Evolutionary conservation across 2,797 vertebrate genomes (phyloP), one percentile per base, ranked within the genome.

Genomic region (Coccyzus lansbergi): DNA sequence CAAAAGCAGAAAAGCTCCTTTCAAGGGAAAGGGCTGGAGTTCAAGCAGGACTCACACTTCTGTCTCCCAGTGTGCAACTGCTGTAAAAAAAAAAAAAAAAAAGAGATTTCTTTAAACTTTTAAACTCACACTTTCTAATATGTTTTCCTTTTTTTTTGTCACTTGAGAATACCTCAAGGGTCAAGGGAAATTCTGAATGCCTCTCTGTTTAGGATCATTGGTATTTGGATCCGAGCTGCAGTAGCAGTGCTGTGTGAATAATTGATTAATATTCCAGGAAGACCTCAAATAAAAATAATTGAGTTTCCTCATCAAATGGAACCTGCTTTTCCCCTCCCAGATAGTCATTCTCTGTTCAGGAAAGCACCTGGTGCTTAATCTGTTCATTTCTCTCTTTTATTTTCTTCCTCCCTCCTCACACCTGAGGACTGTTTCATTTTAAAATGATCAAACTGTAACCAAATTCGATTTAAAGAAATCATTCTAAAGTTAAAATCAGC

Each of bases 251-350:
- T 55, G 20, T 78, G 72, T 91, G 69, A 81, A 81, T 91, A 85
- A 80, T 25, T 85, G 68, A 92, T 88, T 70, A 55, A 72, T 70
- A 34, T 86, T 92, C 55, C 87, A 83, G 69, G 74, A 42, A 92
- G 65, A 94, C 48, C 42, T 88, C 70, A 95, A 77, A 78, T 44
- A 34, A 90, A 85, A 96, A 77, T 17, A 91, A 80, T 18, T 85
- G 25, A 58, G 31, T 69, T 91, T 91, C 62, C 20, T 83, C 38
- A 65, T 65, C 0, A 0, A 92, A 78, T 48, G 53, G n/a, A 93
- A 78, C 51, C 58, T 55, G 40, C 29, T 69, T 77, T 31, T 31
- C 20, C 4, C 1, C 5, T 14, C 11, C 11, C 4, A 63, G 53
- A 49, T 2, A 74, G 48, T 51, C 63, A 63, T 67, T 91, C 9